Conservation (phyloP, 2,113 vertebrate species). For the Tetrax tetrax region DNA sequence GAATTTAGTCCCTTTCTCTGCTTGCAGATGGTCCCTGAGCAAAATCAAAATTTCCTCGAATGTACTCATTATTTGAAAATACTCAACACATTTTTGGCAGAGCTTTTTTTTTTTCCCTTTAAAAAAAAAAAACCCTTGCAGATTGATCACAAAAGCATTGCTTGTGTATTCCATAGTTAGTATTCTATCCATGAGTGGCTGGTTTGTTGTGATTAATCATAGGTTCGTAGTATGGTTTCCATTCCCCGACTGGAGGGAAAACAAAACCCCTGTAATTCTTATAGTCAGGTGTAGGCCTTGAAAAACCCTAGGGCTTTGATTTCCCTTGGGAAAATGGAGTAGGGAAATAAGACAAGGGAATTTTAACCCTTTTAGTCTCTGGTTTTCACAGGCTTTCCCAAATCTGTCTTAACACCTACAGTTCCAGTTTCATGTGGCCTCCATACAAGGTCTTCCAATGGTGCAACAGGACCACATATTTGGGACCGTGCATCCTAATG, state of each 20-base stretch:
- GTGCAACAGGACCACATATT: neutral
- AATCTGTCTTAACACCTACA: neutral
- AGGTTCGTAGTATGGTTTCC: conserved; percentile 15
- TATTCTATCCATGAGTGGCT: conserved; percentile 22
- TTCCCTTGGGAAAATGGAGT: neutral
- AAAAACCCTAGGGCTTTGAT: neutral
- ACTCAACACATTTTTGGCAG: conserved; percentile 65
- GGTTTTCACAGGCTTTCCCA: neutral
- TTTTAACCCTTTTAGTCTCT: neutral
- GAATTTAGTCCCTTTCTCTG: conserved; percentile 66
- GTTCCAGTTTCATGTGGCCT: neutral
- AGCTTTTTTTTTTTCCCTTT: neutral
- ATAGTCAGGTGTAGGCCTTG: neutral
- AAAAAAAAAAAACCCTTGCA: neutral
- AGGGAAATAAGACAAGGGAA: neutral
- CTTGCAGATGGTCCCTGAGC: conserved; percentile 65
- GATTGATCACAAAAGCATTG: conserved; percentile 52
- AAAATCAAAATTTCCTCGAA: conserved; percentile 70
- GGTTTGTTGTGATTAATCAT: conserved; percentile 55
- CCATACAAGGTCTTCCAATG: fast-evolving
- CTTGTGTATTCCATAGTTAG: conserved; percentile 31
- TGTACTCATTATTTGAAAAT: conserved; percentile 70
- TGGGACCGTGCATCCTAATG: fast-evolving
- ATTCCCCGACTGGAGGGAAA: conserved; percentile 4
- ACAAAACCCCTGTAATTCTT: neutral